Evolutionary conservation across 2,797 vertebrate species (phyloP).

Genomic region (Gobio occitaniae): DNA sequence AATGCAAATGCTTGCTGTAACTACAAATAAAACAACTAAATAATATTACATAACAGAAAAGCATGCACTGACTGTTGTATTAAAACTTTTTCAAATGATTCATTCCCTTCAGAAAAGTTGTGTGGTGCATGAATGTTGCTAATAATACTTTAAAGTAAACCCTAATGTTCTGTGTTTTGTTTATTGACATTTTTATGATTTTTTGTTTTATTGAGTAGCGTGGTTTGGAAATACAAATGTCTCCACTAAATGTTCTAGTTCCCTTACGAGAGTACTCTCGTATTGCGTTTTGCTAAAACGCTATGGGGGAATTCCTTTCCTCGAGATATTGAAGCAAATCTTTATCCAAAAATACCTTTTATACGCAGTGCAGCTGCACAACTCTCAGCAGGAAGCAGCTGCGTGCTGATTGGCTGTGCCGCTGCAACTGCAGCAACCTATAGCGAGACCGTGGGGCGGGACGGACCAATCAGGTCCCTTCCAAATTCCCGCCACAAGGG

Average conservation of each 20-base stretch:
- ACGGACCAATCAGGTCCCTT: too few species aligned
- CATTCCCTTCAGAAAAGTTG: not conserved
- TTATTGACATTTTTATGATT: not conserved
- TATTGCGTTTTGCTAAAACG: too few species aligned
- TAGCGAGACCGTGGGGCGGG: too few species aligned
- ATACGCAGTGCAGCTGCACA: too few species aligned
- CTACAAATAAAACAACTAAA: not conserved
- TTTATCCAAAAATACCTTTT: too few species aligned
- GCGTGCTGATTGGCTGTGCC: too few species aligned
- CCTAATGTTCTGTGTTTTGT: not conserved
- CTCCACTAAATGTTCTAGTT: not conserved
- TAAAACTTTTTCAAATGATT: not conserved
- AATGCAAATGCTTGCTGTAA: conserved; percentile 10
- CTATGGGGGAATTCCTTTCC: too few species aligned
- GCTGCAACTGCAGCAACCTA: too few species aligned
- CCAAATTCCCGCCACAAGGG: too few species aligned
- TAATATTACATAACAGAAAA: not conserved
- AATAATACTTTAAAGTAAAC: not conserved
- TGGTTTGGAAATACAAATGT: not conserved
- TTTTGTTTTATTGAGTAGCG: not conserved
- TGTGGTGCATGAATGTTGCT: not conserved
- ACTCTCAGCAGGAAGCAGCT: too few species aligned
- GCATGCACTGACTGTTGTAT: not conserved
- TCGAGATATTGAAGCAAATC: too few species aligned
- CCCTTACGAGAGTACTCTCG: too few species aligned